phyloP scores from a whole-genome alignment of 2,888 invertebrate species.

The Halictus quadricinctus region DNA sequence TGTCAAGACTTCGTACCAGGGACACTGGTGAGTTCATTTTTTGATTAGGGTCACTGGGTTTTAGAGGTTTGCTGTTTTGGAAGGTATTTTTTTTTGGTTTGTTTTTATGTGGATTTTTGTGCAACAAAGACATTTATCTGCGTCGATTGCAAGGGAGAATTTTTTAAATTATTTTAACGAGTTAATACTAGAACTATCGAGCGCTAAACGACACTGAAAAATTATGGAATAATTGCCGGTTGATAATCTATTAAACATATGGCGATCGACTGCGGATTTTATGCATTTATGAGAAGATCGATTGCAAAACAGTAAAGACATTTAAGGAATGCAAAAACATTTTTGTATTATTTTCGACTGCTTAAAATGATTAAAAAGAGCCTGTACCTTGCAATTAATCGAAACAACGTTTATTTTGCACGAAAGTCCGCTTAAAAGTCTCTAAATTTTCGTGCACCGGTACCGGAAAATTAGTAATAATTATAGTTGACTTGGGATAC shows the following conservation, averaged over 20 bases:
- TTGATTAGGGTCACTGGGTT: not conserved
- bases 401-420: not conserved
- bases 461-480: not conserved
- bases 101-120: no score
- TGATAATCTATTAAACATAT: not conserved
- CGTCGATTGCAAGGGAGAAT: no score
- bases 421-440: no score
- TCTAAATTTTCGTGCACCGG: no score
- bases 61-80: not conserved
- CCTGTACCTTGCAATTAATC: not conserved
- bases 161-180: no score
- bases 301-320: no score
- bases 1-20: slow-evolving; percentile 90
- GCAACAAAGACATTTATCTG: no score
- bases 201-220: no score
- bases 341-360: not conserved
- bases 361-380: not conserved
- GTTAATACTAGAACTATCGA: no score
- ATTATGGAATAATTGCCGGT: no score
- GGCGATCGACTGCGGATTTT: not conserved
- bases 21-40: slow-evolving; percentile 75
- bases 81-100: no score
- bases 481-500: not conserved
- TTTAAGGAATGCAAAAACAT: no score
- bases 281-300: not conserved